Percentiles rank a stretch among this genome's conserved stretches.
phyloP scores from a whole-genome alignment of 1,140 invertebrate genomes.

The Steinernema khuongi region DNA sequence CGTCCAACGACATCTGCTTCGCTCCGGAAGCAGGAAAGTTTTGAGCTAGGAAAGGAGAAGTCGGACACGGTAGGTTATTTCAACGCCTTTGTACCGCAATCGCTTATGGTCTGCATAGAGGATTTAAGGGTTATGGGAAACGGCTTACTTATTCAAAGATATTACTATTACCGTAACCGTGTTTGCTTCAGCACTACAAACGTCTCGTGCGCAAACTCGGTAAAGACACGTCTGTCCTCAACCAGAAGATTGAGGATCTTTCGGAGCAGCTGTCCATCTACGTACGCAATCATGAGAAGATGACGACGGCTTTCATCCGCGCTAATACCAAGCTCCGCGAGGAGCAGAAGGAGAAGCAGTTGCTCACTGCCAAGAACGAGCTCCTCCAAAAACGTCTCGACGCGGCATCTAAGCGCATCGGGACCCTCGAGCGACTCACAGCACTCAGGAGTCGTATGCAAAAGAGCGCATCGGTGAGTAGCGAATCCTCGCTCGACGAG shows the following conservation, averaged over 20 bases:
- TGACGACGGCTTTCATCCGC: constrained; percentile 2
- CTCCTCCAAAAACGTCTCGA: neutral
- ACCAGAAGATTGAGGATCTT: constrained; percentile 4
- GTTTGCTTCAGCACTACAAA: constrained; percentile 11
- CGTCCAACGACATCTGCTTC: neutral
- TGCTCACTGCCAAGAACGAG: neutral
- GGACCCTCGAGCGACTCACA: neutral
- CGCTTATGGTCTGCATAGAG: too few species aligned
- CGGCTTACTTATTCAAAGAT: too few species aligned
- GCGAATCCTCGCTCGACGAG: neutral
- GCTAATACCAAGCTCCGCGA: neutral
- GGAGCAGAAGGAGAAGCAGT: neutral
- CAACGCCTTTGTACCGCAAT: too few species aligned
- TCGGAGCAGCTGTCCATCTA: neutral
- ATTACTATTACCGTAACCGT: too few species aligned
- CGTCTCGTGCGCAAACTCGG: neutral
- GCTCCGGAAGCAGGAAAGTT: neutral
- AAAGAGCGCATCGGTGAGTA: neutral
- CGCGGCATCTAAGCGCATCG: neutral
- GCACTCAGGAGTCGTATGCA: neutral
- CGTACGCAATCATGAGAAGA: neutral
- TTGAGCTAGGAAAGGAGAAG: neutral
- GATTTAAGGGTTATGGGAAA: too few species aligned
- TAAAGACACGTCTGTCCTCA: neutral
- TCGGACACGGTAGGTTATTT: neutral